Evolutionary conservation across 2,797 vertebrate genomes (phyloP).

Genomic region (Rhincodon typus): DNA sequence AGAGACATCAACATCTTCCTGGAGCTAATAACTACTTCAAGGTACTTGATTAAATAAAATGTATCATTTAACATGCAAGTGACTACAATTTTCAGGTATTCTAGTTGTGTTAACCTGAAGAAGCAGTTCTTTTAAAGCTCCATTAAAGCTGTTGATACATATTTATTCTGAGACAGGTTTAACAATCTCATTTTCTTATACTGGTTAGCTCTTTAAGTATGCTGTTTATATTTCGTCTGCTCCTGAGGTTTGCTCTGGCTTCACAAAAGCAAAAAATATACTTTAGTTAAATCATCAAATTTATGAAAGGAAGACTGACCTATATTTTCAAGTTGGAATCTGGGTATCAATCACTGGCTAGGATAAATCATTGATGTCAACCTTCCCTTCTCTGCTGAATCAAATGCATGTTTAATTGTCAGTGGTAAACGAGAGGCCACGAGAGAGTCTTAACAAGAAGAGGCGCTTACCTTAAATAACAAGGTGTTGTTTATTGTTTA

Average conservation of each 20-base stretch:
- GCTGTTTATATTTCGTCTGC: background rate
- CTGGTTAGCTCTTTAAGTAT: background rate
- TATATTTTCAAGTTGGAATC: too few species aligned
- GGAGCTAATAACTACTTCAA: background rate
- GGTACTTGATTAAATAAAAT: background rate
- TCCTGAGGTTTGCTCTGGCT: background rate
- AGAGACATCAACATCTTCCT: background rate
- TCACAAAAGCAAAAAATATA: background rate
- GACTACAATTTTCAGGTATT: background rate
- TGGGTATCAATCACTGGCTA: too few species aligned
- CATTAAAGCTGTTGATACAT: background rate
- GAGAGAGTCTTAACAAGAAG: too few species aligned
- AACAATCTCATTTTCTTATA: background rate
- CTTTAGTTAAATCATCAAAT: background rate
- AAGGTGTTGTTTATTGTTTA: too few species aligned
- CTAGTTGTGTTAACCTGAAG: background rate
- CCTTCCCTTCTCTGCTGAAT: too few species aligned
- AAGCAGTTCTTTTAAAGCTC: background rate
- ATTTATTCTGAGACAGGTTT: background rate
- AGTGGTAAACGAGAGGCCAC: too few species aligned
- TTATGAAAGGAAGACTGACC: background rate
- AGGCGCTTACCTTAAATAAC: too few species aligned
- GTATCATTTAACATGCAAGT: background rate
- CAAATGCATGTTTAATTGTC: too few species aligned
- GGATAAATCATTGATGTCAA: too few species aligned